A percentile compares a stretch with the other conserved stretches of the same genome.
These are phyloP conservation scores for Ooceraea biroi DNA, from an alignment of 1,140 invertebrate species.

Conservation along the genomic window DNA sequence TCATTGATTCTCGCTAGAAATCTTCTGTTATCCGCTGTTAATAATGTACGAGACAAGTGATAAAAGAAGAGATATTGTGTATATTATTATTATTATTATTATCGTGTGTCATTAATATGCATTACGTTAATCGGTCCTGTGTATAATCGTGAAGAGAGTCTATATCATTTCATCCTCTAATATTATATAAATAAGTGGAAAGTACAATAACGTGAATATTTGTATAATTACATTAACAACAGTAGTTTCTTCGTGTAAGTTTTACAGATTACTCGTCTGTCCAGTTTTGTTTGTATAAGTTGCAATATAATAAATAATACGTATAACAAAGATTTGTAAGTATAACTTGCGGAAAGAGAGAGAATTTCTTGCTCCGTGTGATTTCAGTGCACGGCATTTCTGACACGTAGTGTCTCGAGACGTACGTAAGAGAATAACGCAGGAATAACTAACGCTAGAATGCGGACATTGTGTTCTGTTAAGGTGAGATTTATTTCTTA, in stretches of 20 bases:
- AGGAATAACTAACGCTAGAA: constrained; percentile 55
- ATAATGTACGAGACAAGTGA: constrained; percentile 20
- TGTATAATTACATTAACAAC: constrained; percentile 73
- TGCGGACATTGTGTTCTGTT: constrained; percentile 44
- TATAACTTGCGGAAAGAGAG: constrained; percentile 53
- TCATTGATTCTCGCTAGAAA: constrained; percentile 38
- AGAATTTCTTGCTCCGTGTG: constrained; percentile 20
- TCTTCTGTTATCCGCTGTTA: constrained; percentile 17
- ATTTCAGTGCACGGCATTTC: background rate
- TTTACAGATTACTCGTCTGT: constrained; percentile 64
- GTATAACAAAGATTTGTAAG: constrained; percentile 70
- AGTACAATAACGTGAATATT: constrained; percentile 71
- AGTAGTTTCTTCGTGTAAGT: constrained; percentile 70
- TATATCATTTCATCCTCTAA: constrained; percentile 3
- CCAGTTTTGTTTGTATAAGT: constrained; percentile 55
- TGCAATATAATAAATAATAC: constrained; percentile 73
- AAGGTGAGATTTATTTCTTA: constrained; percentile 77
- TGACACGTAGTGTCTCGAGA: constrained; percentile 39
- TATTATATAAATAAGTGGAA: constrained; percentile 47
- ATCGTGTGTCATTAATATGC: constrained; percentile 49
- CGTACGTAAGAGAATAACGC: constrained; percentile 57
- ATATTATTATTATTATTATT: constrained; percentile 60
- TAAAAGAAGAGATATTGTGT: constrained; percentile 41
- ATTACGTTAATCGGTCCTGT: constrained; percentile 57
- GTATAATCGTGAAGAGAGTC: constrained; percentile 20